Evolutionary conservation across 2,113 vertebrate species (phyloP).

Genomic region (Centropus unirufus): DNA sequence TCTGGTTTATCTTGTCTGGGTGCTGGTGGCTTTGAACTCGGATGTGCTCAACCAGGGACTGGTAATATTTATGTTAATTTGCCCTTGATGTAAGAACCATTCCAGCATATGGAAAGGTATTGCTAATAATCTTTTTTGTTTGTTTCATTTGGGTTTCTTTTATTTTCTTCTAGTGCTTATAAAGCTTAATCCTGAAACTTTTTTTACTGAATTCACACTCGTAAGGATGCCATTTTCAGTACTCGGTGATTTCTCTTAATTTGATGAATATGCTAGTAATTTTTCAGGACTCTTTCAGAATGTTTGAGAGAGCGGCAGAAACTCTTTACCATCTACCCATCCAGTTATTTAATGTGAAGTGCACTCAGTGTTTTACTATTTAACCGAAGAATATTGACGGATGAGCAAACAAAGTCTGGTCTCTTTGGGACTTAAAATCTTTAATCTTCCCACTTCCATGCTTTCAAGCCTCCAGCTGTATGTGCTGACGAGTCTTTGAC

Average conservation of each 20-base stretch:
- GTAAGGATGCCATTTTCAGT: background rate
- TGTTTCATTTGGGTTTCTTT: background rate
- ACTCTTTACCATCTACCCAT: background rate
- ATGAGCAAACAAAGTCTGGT: background rate
- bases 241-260: background rate
- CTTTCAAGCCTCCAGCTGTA: background rate
- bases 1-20: background rate
- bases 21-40: background rate
- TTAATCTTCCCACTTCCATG: constrained; percentile 8
- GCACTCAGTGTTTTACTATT: background rate
- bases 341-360: background rate
- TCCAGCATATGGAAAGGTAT: background rate
- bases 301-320: background rate
- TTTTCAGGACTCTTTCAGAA: background rate
- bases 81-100: background rate
- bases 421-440: background rate
- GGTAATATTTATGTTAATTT: background rate
- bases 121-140: background rate
- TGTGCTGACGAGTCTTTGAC: background rate
- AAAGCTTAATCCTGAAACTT: background rate
- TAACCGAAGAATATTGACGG: background rate
- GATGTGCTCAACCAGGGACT: background rate
- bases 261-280: background rate
- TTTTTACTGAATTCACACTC: background rate
- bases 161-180: background rate